Evolutionary conservation across 2,797 vertebrate species (phyloP).

Genomic region (Hapalemur alaotrensis): DNA sequence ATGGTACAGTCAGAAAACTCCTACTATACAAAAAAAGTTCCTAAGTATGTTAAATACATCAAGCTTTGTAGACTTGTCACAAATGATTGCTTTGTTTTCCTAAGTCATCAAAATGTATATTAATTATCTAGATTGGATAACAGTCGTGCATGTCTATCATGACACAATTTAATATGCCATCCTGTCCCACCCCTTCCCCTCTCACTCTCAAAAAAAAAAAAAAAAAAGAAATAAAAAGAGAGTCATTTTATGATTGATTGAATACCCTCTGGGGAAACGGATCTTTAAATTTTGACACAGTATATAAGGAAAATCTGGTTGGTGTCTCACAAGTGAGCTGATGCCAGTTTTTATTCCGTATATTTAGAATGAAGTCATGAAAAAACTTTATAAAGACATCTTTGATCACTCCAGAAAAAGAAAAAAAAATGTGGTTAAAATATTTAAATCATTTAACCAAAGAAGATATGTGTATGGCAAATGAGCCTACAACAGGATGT

Average conservation of each 20-base stretch:
- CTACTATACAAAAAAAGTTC: conserved; percentile 20
- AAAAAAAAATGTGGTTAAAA: background rate
- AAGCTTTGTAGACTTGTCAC: conserved; percentile 52
- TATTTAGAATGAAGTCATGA: conserved; percentile 89
- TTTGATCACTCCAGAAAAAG: conserved; percentile 83
- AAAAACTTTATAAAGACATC: conserved; percentile 88
- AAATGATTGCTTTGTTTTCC: conserved; percentile 46
- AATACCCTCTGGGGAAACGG: conserved; percentile 71
- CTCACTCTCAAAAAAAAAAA: background rate
- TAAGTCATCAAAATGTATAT: conserved; percentile 70
- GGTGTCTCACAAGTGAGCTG: conserved; percentile 72
- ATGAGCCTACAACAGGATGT: background rate
- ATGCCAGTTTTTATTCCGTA: conserved; percentile 90
- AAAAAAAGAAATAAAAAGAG: background rate
- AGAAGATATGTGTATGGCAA: background rate
- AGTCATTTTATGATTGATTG: conserved; percentile 64
- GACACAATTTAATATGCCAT: conserved; percentile 67
- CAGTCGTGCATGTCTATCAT: conserved; percentile 77
- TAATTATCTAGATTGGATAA: conserved; percentile 57
- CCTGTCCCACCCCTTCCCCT: conserved; percentile 19
- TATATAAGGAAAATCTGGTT: conserved; percentile 76
- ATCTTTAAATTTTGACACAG: conserved; percentile 63
- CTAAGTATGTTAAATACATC: conserved; percentile 70
- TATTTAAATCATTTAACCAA: background rate
- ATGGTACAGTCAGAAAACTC: conserved; percentile 42